These are phyloP conservation scores for Gymnopithys bicolor DNA, from an alignment of 2,797 vertebrate species.

Conservation along the genomic window DNA sequence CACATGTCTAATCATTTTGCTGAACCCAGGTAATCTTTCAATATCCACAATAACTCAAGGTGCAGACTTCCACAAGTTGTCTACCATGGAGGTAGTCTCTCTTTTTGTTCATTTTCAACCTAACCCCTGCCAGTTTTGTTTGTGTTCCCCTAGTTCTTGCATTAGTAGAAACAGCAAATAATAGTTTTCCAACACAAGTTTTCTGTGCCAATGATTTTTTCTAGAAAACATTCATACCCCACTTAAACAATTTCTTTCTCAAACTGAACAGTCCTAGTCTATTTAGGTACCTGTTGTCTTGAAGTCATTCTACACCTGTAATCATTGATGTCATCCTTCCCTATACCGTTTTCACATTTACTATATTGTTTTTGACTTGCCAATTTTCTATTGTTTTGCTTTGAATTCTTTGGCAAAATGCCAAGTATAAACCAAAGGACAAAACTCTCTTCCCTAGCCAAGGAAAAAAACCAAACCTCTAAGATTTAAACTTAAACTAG, in stretches of 20 bases:
- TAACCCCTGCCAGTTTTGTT: background rate
- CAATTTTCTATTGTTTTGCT: background rate
- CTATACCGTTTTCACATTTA: background rate
- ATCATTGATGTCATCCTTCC: background rate
- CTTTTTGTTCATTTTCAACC: background rate
- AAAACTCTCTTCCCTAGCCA: no score
- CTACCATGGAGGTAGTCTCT: background rate
- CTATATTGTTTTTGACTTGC: background rate
- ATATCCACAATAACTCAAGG: background rate
- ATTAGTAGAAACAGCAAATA: background rate
- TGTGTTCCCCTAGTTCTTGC: background rate
- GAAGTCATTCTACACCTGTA: background rate
- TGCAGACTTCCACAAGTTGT: background rate
- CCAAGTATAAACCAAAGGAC: no score
- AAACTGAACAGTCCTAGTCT: background rate
- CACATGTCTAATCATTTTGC: background rate
- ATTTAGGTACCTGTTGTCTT: background rate
- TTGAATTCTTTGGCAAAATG: no score
- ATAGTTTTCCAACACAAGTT: background rate
- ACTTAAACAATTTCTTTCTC: background rate
- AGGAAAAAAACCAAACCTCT: no score
- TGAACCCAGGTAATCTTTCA: background rate
- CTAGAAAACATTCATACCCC: background rate
- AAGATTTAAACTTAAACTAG: no score
- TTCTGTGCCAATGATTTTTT: background rate